Percentiles rank a stretch among this genome's conserved stretches.
Evolutionary conservation across 2,888 invertebrate genomes (phyloP).

Genomic region (Miltochrista miniata): DNA sequence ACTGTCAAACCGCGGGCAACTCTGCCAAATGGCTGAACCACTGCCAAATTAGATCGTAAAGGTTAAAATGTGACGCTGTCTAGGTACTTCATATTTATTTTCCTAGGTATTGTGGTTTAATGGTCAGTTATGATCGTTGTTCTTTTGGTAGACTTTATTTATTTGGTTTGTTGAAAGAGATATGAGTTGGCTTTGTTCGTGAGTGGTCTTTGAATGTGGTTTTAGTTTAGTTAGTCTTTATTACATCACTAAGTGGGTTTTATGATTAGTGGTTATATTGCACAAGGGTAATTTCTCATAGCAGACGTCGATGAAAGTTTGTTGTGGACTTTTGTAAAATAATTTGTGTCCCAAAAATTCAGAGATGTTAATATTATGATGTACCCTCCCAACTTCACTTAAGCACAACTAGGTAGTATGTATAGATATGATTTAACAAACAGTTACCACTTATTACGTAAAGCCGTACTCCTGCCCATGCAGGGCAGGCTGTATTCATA

Average conservation of each 20-base stretch:
- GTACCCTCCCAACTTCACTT: too few species aligned
- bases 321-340: too few species aligned
- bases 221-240: neutral
- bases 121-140: constrained; percentile 6
- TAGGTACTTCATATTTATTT: constrained; percentile 40
- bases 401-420: too few species aligned
- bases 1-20: constrained; percentile 34
- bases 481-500: too few species aligned
- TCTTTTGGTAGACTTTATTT: constrained; percentile 6
- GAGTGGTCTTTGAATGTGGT: neutral
- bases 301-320: too few species aligned
- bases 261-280: too few species aligned
- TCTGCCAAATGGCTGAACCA: constrained; percentile 64
- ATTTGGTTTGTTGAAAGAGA: constrained; percentile 4
- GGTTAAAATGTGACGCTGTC: constrained; percentile 64
- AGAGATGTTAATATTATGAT: too few species aligned
- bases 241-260: neutral
- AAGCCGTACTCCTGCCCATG: too few species aligned
- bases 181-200: constrained; percentile 2
- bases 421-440: too few species aligned
- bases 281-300: too few species aligned
- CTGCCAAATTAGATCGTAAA: constrained; percentile 77
- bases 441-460: too few species aligned
- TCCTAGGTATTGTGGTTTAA: constrained; percentile 22
- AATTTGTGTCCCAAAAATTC: too few species aligned